A percentile compares a stretch with the other conserved stretches of the same genome.
These are phyloP conservation scores for Metaphire vulgaris DNA, from an alignment of 1,140 invertebrate genomes.

Conservation along the genomic window DNA sequence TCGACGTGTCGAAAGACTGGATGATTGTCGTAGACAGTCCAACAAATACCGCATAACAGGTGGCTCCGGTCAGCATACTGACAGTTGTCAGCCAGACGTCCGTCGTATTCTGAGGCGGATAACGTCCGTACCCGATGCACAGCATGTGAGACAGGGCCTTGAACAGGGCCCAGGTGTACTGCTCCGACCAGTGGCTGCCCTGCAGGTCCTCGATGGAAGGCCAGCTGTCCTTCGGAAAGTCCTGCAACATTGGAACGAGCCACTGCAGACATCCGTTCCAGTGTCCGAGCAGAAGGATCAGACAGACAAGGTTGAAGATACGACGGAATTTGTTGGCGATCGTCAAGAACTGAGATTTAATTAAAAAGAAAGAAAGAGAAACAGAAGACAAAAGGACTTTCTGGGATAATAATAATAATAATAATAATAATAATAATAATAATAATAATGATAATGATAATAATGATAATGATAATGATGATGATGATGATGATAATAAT, in stretches of 20 bases:
- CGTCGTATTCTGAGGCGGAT: no score
- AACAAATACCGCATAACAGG: no score
- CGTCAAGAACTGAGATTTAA: slow-evolving; percentile 98
- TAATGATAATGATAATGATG: no score
- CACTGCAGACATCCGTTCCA: slow-evolving; percentile 98
- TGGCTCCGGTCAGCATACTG: no score
- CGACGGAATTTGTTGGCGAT: slow-evolving; percentile 99
- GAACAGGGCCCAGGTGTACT: no score
- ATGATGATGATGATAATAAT: no score
- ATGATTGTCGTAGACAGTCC: no score
- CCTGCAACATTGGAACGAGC: slow-evolving; percentile 95
- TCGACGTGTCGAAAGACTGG: no score
- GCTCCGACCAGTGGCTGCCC: slow-evolving; percentile 55
- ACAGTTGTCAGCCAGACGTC: no score
- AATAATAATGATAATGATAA: not conserved
- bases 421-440: slow-evolving; percentile 8
- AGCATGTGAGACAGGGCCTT: no score
- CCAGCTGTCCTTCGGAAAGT: slow-evolving; percentile 96
- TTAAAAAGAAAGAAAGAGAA: not conserved
- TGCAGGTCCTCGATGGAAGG: slow-evolving; percentile 96
- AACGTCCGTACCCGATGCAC: no score
- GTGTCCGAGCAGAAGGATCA: slow-evolving; percentile 97
- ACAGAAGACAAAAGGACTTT: not conserved
- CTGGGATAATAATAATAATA: not conserved
- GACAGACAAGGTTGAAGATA: slow-evolving; percentile 98